A percentile compares a stretch with the other conserved stretches of the same genome.
These are phyloP conservation scores for Dexiosoma caninum DNA, from an alignment of 2,888 invertebrate species.

Conservation along the genomic window DNA sequence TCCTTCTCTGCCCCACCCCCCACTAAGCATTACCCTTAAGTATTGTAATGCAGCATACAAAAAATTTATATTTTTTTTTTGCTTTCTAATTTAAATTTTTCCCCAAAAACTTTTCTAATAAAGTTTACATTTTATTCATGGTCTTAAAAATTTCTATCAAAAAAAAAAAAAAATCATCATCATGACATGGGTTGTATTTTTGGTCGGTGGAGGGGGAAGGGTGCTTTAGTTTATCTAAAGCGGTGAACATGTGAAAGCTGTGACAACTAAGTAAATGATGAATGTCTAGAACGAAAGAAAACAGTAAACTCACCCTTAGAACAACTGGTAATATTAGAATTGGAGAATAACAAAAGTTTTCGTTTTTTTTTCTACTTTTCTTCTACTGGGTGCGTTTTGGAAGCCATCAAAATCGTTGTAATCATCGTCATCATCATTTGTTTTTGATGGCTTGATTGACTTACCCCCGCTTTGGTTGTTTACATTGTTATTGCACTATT, in stretches of 20 bases:
- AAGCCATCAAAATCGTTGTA: constrained; percentile 27
- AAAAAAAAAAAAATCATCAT: too few relatives aligned
- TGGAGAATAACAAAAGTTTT: not conserved
- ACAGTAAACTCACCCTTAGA: constrained; percentile 35
- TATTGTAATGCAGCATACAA: not conserved
- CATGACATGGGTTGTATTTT: not conserved
- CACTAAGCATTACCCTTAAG: too few relatives aligned
- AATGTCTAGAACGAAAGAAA: constrained; percentile 5
- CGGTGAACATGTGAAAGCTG: constrained; percentile 39
- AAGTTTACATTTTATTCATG: constrained; percentile 20
- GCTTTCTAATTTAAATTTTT: not conserved
- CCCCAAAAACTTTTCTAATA: constrained; percentile 49
- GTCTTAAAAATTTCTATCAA: not conserved
- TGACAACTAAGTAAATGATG: constrained; percentile 21
- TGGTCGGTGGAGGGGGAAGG: too few relatives aligned
- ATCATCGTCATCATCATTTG: constrained; percentile 55
- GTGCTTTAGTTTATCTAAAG: constrained; percentile 3
- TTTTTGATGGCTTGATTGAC: constrained; percentile 66
- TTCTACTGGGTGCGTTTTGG: constrained; percentile 18
- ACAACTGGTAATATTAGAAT: not conserved
- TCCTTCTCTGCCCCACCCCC: too few relatives aligned
- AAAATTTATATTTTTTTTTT: not conserved
- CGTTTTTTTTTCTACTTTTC: not conserved
- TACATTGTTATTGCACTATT: not conserved
- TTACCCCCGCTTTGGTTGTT: constrained; percentile 44